Percentiles rank a stretch among this genome's conserved stretches.
Conservation (phyloP, 2,797 vertebrate genomes). For the Xyrichtys novacula region DNA sequence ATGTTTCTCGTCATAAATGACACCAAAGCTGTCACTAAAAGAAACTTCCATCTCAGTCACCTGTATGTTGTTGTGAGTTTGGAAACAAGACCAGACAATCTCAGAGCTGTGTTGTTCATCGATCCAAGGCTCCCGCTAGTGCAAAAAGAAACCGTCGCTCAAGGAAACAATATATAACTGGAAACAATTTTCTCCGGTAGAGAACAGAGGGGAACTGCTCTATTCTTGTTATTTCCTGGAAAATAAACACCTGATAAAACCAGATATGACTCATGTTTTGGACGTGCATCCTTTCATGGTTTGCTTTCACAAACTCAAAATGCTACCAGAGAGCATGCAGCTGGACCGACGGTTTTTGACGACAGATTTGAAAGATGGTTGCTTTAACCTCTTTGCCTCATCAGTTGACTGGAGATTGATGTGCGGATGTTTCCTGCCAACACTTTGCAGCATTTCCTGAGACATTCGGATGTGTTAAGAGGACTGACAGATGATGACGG, state of each 20-base stretch:
- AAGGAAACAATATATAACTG: conserved; percentile 4
- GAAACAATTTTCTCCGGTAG: neutral
- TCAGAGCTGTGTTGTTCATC: neutral
- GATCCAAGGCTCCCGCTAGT: neutral
- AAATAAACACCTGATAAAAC: neutral
- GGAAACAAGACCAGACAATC: neutral
- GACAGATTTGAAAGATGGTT: neutral
- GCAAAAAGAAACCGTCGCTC: conserved; percentile 4
- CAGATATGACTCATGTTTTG: conserved; percentile 5
- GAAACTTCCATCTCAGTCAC: neutral
- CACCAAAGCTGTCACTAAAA: conserved; percentile 9
- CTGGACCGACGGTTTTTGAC: neutral
- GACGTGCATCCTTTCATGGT: neutral
- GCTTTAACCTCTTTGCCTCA: conserved; percentile 1
- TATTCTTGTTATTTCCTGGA: conserved; percentile 23
- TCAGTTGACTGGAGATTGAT: neutral
- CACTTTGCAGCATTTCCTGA: conserved; percentile 1
- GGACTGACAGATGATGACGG: neutral
- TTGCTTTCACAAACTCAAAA: neutral
- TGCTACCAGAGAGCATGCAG: neutral
- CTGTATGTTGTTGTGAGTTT: neutral
- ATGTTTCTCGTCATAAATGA: conserved; percentile 8
- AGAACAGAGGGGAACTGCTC: neutral
- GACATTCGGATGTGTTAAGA: neutral
- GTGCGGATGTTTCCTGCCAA: neutral